phyloP scores from a whole-genome alignment of 2,113 vertebrate genomes.

The Colistium nudipinnis region DNA sequence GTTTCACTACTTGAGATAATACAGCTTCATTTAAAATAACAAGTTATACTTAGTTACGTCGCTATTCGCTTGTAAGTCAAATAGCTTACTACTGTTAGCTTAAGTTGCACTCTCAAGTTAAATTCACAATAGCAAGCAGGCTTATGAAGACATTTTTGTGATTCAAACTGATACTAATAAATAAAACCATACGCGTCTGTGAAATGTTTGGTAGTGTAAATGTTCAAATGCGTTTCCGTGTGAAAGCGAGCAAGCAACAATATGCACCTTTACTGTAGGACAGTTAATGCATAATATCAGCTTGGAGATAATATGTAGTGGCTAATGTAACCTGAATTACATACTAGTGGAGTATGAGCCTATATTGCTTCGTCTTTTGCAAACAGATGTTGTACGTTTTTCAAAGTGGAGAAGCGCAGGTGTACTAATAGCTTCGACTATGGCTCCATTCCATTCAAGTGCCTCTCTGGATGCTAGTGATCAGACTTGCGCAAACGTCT shows the following conservation, averaged over 20 bases:
- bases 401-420: no score
- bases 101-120: no score
- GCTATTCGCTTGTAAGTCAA: neutral
- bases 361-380: neutral
- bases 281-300: neutral
- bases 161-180: neutral
- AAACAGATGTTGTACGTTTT: neutral
- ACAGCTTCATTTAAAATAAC: neutral
- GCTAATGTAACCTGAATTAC: neutral
- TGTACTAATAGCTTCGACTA: constrained; percentile 10
- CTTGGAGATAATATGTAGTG: neutral
- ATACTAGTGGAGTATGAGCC: neutral
- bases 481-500: neutral
- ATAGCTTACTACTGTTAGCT: no score
- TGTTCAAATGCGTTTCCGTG: neutral
- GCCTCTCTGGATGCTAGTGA: neutral
- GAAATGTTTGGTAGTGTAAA: neutral
- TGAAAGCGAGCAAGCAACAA: no score
- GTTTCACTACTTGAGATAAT: neutral
- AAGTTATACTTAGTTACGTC: neutral
- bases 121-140: constrained; percentile 13
- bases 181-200: neutral
- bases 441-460: neutral
- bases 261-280: neutral
- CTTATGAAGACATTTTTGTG: neutral